These are phyloP conservation scores for Garra rufa DNA, from an alignment of 2,113 vertebrate species.

Conservation along the genomic window DNA sequence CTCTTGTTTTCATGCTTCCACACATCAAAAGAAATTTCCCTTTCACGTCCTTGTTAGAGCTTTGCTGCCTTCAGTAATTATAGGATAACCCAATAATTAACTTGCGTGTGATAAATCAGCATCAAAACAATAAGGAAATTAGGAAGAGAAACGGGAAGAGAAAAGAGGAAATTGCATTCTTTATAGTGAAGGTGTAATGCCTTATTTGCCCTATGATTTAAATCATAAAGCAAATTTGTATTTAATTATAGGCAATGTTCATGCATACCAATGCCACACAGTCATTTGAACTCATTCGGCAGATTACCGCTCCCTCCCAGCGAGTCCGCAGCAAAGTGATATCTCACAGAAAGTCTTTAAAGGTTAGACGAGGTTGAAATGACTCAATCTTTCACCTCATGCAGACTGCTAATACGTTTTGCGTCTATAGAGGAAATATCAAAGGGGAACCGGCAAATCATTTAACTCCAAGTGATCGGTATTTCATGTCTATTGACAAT, in stretches of 20 bases:
- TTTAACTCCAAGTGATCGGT: slow-evolving; percentile 22
- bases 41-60: background rate
- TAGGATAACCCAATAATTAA: slow-evolving; percentile 14
- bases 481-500: slow-evolving; percentile 44
- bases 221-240: slow-evolving; percentile 17
- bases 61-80: background rate
- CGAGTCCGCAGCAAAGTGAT: slow-evolving; percentile 25
- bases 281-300: background rate
- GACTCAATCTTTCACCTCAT: slow-evolving; percentile 5
- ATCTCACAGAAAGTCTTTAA: slow-evolving; percentile 29
- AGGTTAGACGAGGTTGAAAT: slow-evolving; percentile 40
- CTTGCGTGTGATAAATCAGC: slow-evolving; percentile 2
- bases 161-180: background rate
- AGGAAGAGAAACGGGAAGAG: background rate
- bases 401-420: slow-evolving; percentile 16
- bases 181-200: background rate
- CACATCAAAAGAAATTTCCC: background rate
- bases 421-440: slow-evolving; percentile 28
- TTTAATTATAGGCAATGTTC: background rate
- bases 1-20: background rate
- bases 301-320: background rate
- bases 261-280: background rate
- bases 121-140: slow-evolving; percentile 4
- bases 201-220: slow-evolving; percentile 7
- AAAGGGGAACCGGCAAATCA: slow-evolving; percentile 24